Conservation (phyloP, 2,113 vertebrate species). For the Catharus minimus region DNA sequence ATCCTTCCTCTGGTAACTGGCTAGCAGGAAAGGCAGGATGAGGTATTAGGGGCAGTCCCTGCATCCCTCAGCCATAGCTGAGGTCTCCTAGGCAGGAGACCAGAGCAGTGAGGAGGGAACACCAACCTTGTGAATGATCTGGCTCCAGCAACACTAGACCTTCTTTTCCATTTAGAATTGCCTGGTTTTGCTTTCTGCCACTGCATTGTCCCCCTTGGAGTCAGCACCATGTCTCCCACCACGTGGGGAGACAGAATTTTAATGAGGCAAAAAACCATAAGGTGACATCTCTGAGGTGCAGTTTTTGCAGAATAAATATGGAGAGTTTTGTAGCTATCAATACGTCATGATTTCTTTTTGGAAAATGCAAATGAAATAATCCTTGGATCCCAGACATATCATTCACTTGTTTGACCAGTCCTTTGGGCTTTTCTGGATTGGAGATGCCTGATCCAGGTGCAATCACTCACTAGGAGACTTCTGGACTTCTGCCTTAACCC, state of each 20-base stretch:
- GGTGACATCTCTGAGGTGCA: accelerated
- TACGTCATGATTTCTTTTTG: neutral
- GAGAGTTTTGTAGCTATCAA: neutral
- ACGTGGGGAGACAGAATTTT: neutral
- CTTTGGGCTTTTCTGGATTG: neutral
- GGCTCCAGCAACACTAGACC: neutral
- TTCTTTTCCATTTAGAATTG: neutral
- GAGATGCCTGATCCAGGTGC: neutral
- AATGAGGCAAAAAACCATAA: accelerated
- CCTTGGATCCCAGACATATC: neutral
- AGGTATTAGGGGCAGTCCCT: neutral
- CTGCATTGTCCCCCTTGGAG: neutral
- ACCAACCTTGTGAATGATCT: accelerated
- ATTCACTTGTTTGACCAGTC: neutral
- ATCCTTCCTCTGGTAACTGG: neutral
- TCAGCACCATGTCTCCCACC: neutral
- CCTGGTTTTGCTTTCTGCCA: neutral
- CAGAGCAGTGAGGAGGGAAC: neutral
- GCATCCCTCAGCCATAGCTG: neutral
- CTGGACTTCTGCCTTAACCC: neutral
- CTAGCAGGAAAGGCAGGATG: neutral
- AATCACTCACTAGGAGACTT: neutral
- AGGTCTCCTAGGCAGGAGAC: neutral
- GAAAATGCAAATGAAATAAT: neutral
- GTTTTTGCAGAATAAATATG: neutral